These are phyloP conservation scores for Accipiter virgatus DNA, from an alignment of 2,113 vertebrate genomes.

Conservation along the genomic window DNA sequence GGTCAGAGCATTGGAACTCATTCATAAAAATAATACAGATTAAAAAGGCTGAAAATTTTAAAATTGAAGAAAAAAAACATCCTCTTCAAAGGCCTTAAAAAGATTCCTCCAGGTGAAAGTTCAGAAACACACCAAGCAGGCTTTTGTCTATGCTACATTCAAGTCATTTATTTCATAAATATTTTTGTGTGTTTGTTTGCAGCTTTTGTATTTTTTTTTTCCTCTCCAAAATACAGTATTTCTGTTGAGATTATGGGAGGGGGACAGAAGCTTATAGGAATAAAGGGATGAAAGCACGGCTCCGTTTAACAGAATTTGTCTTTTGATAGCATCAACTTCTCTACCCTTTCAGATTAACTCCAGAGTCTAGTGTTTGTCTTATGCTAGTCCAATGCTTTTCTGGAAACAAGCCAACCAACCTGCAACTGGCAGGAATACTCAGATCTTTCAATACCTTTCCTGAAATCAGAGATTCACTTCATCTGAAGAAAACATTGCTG, in stretches of 20 bases:
- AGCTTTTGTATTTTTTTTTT: background rate
- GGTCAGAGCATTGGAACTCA: background rate
- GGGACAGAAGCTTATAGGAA: background rate
- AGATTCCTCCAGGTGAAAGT: background rate
- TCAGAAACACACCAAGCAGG: background rate
- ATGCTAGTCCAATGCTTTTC: background rate
- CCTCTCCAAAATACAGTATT: background rate
- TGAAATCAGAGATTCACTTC: background rate
- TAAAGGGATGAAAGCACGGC: fast-evolving
- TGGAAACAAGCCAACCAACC: background rate
- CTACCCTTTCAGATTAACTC: background rate
- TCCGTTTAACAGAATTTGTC: background rate
- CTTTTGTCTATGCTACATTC: background rate
- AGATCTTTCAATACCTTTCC: background rate
- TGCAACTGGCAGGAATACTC: background rate
- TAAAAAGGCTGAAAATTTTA: background rate
- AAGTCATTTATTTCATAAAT: background rate
- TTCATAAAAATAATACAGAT: background rate
- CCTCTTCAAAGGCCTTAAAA: background rate
- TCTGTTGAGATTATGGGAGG: background rate
- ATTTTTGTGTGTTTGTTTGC: background rate
- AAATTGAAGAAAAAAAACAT: background rate
- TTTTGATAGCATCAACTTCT: background rate
- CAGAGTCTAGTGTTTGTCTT: background rate
- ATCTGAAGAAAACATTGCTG: background rate